Evolutionary conservation across 2,888 invertebrate species (phyloP), one percentile per base, ranked within the genome.

Genomic region (Andrena haemorrhoa): DNA sequence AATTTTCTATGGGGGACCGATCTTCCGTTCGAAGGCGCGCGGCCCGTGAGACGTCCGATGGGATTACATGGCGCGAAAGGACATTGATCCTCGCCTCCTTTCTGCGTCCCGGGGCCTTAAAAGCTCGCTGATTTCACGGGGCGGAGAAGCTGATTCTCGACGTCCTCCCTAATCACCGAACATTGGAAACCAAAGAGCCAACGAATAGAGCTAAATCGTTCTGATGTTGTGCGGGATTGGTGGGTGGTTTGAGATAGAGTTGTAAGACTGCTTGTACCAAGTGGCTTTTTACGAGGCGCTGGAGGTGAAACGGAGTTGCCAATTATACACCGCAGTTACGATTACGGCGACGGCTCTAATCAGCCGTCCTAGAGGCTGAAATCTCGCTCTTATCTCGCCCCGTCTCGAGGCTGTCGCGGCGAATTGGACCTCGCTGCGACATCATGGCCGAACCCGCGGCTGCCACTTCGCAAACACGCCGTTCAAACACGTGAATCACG

Each of bases 1-100:
- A 92, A 88, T 88, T 88, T 88, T 88, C 88, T 84, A 88, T 85
- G 79, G 83, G 79, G 86, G 86, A 86, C 84, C 86, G 88, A 87
- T 89, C 89, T 87, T 82, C 82, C 84, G 75, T 74, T 33, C 74
- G 75, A 76, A 83, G 78, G 81, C 76, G 82, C 77, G 66, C 65
- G 72, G 66, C 56, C 41, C 70, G 56, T 75, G 49, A 75, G 74
- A 83, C 78, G 80, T 84, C 85, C 81, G 84, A 86, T 82, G 79
- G 85, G 89, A 88, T 88, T 89, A 88, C 76, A 58, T 58, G 75
- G 79, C 85, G 85, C 79, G 83, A 76, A 75, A 78, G 76, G 70
- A 83, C 82, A 84, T 61, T 80, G 70, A 75, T 81, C 64, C 73
- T 35, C 60, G 66, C 63, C 51, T 49, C 35, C 29, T n/a, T 58